Evolutionary conservation across 2,797 vertebrate genomes (phyloP).

Genomic region (Anas bernieri): DNA sequence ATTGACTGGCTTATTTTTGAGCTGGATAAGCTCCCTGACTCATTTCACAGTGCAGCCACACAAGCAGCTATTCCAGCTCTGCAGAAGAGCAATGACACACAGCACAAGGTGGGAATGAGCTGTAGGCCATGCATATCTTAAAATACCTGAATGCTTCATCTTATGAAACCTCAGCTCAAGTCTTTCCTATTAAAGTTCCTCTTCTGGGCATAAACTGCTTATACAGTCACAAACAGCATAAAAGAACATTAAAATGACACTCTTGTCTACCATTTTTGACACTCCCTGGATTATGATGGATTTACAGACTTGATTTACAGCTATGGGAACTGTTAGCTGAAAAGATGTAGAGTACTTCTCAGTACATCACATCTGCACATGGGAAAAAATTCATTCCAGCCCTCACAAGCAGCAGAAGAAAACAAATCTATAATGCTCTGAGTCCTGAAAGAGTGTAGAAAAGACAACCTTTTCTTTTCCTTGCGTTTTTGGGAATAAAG

Average conservation of each 20-base stretch:
- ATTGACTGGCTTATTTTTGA: not conserved
- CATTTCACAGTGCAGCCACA: not conserved
- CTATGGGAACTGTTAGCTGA: not conserved
- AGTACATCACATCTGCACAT: not conserved
- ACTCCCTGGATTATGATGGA: not conserved
- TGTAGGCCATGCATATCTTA: not conserved
- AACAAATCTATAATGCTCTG: not conserved
- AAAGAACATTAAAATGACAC: not conserved
- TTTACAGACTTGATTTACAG: not conserved
- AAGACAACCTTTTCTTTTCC: not conserved
- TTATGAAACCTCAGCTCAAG: not conserved
- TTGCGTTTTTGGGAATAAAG: not conserved
- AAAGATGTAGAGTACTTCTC: not conserved
- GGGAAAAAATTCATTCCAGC: not conserved
- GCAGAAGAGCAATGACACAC: not conserved
- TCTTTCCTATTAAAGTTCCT: not conserved
- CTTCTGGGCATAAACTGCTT: not conserved
- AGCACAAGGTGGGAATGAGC: not conserved
- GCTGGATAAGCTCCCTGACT: not conserved
- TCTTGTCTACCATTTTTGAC: not conserved
- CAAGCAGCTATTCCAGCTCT: not conserved
- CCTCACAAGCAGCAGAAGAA: not conserved
- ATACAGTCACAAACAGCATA: not conserved
- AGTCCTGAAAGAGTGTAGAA: not conserved
- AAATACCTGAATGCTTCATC: not conserved